Base-by-base conservation (phyloP, 2,113 vertebrate genomes). In the Tragulus kanchil region DNA sequence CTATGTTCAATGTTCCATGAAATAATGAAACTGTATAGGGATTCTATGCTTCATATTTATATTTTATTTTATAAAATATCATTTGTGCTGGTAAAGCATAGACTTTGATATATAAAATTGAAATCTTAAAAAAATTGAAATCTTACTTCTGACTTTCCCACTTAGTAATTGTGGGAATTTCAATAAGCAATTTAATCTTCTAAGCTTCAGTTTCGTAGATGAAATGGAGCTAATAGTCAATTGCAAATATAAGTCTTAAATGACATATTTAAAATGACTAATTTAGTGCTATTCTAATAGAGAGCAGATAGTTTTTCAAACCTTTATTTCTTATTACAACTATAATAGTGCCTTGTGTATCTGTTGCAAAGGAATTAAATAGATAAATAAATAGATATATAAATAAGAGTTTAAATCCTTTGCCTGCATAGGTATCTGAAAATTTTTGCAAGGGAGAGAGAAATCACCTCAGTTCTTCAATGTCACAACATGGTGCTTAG, bases 11-110 rank as follows among this genome's bases (percentile, higher is more conserved):
- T 75, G 15, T 50, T 90, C 73, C 50, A 50, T 9, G 59, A 28
- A 95, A 82, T 94, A 89, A 69, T 67, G 36, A 50, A 97, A 67
- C 3, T 67, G 36, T 6, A 23, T 83, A 31, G 62, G n/a, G n/a
- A 78, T 12, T 81, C 2, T 23, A 71, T 26, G 28, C 26, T 92
- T 59, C 50, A 23, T 95, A 62, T 78, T 75, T 50, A n/a, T 28
- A 81, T 83, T 28, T 56, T 85, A 31, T 52, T 90, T 67, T 92
- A n/a, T 15, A 54, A 86, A 65, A 88, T 84, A 23, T 50, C 42
- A 71, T 59, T 45, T 83, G 31, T 86, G 15, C 19, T 87, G 25
- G 23, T 69, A 67, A 96, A 92, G 54, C 9, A 14, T 31, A 28
- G 28, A 11, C 48, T 95, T 78, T 48, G 48, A 81, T 23, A 28